These are phyloP conservation scores for Gorsachius goisagi DNA, from an alignment of 2,113 vertebrate genomes.

Conservation along the genomic window DNA sequence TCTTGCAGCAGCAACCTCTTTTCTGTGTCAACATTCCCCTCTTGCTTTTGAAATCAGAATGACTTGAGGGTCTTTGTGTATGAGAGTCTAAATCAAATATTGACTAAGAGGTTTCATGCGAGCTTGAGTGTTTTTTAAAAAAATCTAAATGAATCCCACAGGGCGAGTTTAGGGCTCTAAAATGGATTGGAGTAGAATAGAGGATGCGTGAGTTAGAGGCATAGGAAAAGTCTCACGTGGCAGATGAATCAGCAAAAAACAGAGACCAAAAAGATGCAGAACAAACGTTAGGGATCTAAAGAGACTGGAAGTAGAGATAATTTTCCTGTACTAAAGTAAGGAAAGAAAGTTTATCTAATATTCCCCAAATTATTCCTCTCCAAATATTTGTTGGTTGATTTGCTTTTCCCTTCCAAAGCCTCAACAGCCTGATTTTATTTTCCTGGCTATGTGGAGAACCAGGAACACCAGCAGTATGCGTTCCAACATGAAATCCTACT, in stretches of 20 bases:
- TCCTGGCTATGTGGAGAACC: constrained; percentile 7
- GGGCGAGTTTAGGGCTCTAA: neutral
- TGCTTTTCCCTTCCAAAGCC: constrained; percentile 55
- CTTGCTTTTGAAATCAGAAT: neutral
- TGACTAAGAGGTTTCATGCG: constrained; percentile 7
- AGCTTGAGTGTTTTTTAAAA: neutral
- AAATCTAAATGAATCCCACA: neutral
- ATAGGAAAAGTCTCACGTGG: neutral
- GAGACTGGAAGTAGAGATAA: constrained; percentile 18
- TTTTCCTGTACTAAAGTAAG: constrained; percentile 16
- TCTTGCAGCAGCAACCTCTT: neutral
- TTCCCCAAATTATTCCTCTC: constrained; percentile 26
- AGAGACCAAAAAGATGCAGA: neutral
- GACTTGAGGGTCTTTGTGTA: neutral
- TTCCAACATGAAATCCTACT: constrained; percentile 11
- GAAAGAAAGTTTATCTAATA: constrained; percentile 30
- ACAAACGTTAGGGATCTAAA: neutral
- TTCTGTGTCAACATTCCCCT: neutral
- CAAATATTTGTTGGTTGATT: constrained; percentile 57
- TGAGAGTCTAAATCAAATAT: neutral
- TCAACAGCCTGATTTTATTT: constrained; percentile 54
- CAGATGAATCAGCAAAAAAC: neutral
- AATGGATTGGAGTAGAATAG: neutral
- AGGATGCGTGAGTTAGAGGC: neutral
- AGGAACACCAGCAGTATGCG: neutral